These are phyloP conservation scores for Sebastes schlegelii DNA, from an alignment of 2,113 vertebrate genomes.

Conservation along the genomic window DNA sequence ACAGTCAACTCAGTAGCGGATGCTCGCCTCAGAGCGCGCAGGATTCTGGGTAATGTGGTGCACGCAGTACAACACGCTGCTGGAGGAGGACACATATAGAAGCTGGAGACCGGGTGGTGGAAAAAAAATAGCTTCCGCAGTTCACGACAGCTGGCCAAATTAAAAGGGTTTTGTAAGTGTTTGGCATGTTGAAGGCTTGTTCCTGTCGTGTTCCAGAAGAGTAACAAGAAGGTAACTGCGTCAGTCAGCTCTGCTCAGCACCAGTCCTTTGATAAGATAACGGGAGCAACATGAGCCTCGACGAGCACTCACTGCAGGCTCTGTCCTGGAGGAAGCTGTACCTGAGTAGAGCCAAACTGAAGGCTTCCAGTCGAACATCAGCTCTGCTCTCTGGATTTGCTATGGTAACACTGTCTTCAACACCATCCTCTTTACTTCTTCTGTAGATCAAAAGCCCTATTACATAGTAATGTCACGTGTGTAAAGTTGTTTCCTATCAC, in stretches of 20 bases:
- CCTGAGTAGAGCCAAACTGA: constrained; percentile 96
- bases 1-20: constrained; percentile 41
- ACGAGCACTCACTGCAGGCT: constrained; percentile 96
- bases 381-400: constrained; percentile 97
- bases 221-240: constrained; percentile 24
- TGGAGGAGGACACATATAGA: no score
- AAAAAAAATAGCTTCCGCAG: constrained; percentile 56
- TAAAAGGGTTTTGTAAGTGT: constrained; percentile 15
- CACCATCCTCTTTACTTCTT: neutral
- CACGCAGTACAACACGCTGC: constrained; percentile 33
- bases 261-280: neutral
- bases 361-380: constrained; percentile 96
- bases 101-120: constrained; percentile 75
- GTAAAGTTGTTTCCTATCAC: constrained; percentile 10
- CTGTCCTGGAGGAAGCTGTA: constrained; percentile 98
- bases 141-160: constrained; percentile 34
- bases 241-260: neutral
- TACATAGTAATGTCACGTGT: constrained; percentile 79
- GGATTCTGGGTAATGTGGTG: constrained; percentile 82
- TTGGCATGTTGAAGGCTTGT: constrained; percentile 44
- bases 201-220: constrained; percentile 8
- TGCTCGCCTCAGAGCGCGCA: constrained; percentile 60
- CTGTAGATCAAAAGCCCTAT: neutral
- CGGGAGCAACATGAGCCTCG: constrained; percentile 76
- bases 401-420: constrained; percentile 85